These are phyloP conservation scores for Maniola jurtina DNA, from an alignment of 1,140 invertebrate genomes.

Conservation along the genomic window DNA sequence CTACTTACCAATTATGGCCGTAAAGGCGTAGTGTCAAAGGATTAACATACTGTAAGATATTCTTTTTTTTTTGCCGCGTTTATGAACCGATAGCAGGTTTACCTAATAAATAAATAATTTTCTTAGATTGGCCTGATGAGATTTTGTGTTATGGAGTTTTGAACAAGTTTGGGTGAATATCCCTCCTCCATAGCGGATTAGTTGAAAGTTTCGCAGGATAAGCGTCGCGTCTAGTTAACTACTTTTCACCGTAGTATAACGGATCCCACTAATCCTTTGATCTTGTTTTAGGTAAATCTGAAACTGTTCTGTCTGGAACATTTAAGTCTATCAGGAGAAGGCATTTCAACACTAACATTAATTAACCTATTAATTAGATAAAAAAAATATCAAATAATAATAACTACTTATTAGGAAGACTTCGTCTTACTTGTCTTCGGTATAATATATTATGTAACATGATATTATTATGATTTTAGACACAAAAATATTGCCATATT, in stretches of 20 bases:
- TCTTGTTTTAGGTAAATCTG: conserved; percentile 20
- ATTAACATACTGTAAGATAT: too few species aligned
- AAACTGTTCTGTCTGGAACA: not conserved
- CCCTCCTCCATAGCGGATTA: conserved; percentile 24
- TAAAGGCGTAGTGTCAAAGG: too few species aligned
- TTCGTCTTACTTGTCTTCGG: too few species aligned
- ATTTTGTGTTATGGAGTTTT: conserved; percentile 10
- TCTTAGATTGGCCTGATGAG: not conserved
- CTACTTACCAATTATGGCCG: too few species aligned
- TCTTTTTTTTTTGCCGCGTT: too few species aligned
- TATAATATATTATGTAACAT: too few species aligned
- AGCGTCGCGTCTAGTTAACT: conserved; percentile 26
- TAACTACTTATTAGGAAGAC: too few species aligned
- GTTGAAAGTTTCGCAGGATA: conserved; percentile 25
- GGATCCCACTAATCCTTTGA: conserved; percentile 24
- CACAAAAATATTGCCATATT: too few species aligned
- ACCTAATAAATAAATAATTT: not conserved
- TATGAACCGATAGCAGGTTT: too few species aligned
- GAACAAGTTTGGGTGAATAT: conserved; percentile 16
- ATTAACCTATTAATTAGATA: too few species aligned
- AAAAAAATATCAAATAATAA: too few species aligned
- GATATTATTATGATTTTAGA: too few species aligned
- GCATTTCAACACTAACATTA: not conserved
- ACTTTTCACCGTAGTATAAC: conserved; percentile 18
- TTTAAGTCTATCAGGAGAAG: not conserved